Base-by-base conservation (phyloP, 2,113 vertebrate genomes). In the Paradisaea rubra region DNA sequence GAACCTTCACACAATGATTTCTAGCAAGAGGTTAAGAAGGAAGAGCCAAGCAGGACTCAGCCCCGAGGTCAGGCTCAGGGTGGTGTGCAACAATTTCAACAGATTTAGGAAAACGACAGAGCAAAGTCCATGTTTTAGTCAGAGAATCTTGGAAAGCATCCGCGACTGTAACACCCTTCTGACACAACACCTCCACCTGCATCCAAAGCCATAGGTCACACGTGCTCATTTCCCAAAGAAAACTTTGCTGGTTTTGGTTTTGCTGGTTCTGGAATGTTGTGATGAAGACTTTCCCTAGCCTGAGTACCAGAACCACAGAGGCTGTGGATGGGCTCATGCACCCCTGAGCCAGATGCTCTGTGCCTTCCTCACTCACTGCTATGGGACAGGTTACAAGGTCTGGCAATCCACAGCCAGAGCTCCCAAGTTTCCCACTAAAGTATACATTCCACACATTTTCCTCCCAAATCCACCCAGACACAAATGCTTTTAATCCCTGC, bases 101-200 rank as follows among this genome's bases (percentile, higher is more conserved):
- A 28, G 33, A 23, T 69, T 53, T 28, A 45, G 39, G 54, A 28
- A 45, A 78, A 52, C 0, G 4, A 44, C 39, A 56, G 60, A 65
- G 25, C 31, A 45, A 47, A 53, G 5, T 24, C 14, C 1, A 0
- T 7, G 6, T 13, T 61, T 37, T 31, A 56, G 50, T 28, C 60
- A 35, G 57, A 60, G 60, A 52, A 59, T 8, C 10, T 33, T 22
- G 23, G n/a, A n/a, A 72, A 80, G 59, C 49, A 28, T 17, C 33
- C 0, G 0, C 57, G 39, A 20, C 3, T 7, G 5, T 33, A 42
- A 54, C 11, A 22, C 20, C 16, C 21, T 9, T 12, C 50, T 19
- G 35, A 56, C 42, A 71, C 22, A 56, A n/a, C 4, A n/a, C 24
- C 30, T 50, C 44, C 9, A 8, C 61, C 11, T 13, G 42, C 22